These are phyloP conservation scores for Cossypha heuglini DNA, from an alignment of 2,797 vertebrate species.

Conservation along the genomic window DNA sequence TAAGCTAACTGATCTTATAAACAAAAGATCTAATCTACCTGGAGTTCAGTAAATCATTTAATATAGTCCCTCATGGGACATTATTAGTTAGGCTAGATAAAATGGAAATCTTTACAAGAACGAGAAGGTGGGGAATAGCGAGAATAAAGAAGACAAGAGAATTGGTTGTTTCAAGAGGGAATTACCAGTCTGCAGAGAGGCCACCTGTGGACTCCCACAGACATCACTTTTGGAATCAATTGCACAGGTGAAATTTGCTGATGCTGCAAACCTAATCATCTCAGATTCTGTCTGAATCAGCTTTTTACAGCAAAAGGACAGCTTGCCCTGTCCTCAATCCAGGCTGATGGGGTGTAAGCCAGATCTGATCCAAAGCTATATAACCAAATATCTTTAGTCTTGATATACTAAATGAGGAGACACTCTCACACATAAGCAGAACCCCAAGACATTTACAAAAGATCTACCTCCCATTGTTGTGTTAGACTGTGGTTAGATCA, in stretches of 20 bases:
- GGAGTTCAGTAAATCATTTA: conserved; percentile 13
- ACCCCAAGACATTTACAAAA: background rate
- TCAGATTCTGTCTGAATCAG: background rate
- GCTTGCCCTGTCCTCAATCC: background rate
- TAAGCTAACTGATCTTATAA: conserved; percentile 7
- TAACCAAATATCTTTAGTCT: background rate
- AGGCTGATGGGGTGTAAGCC: background rate
- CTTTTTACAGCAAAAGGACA: background rate
- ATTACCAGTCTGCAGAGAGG: background rate
- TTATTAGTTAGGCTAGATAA: conserved; percentile 24
- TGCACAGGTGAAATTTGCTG: background rate
- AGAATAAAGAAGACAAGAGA: background rate
- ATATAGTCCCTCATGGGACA: background rate
- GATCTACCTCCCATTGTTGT: background rate
- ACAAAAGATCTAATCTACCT: conserved; percentile 40
- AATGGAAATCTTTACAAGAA: background rate
- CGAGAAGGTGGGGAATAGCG: background rate
- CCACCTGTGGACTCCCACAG: background rate
- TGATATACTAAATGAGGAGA: background rate
- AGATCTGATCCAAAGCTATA: background rate
- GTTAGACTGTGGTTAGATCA: background rate
- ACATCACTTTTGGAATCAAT: background rate
- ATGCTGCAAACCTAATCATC: background rate
- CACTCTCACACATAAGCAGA: background rate
- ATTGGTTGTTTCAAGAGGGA: background rate